phyloP scores from a whole-genome alignment of 2,888 invertebrate genomes.

The Rotaria magnacalcarata region DNA sequence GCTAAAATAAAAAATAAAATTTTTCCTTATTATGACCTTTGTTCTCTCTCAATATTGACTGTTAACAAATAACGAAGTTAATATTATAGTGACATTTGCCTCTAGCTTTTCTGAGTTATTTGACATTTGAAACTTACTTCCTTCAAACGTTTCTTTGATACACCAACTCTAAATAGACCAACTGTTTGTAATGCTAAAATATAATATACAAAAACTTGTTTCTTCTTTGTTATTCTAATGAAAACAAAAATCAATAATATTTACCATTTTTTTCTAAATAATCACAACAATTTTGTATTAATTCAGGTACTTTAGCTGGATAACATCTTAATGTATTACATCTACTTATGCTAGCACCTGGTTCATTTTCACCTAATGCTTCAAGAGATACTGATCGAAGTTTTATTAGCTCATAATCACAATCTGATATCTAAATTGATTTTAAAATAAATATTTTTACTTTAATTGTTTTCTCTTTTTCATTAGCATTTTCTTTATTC shows the following conservation, averaged over 20 bases:
- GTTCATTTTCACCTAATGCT: neutral
- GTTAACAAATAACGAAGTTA: neutral
- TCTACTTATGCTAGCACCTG: neutral
- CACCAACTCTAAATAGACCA: slow-evolving; percentile 43
- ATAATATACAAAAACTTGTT: too few relatives aligned
- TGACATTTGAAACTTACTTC: neutral
- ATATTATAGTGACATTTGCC: neutral
- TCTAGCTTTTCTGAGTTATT: neutral
- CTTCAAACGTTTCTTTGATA: slow-evolving; percentile 45
- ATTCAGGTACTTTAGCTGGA: slow-evolving; percentile 19
- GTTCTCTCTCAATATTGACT: neutral
- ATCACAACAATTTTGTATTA: slow-evolving; percentile 28
- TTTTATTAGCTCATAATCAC: slow-evolving; percentile 5
- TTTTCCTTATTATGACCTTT: neutral
- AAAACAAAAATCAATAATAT: neutral
- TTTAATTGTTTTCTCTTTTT: too few relatives aligned
- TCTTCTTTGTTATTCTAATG: too few relatives aligned
- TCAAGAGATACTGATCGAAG: slow-evolving; percentile 5
- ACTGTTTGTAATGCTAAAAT: slow-evolving; percentile 33
- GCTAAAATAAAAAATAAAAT: slow-evolving; percentile 10
- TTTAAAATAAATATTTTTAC: neutral
- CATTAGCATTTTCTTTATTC: too few relatives aligned
- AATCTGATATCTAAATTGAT: slow-evolving; percentile 8
- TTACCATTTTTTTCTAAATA: slow-evolving; percentile 28
- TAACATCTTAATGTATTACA: slow-evolving; percentile 25